Conservation (phyloP, 2,113 vertebrate species). For the Nematolebias whitei region DNA sequence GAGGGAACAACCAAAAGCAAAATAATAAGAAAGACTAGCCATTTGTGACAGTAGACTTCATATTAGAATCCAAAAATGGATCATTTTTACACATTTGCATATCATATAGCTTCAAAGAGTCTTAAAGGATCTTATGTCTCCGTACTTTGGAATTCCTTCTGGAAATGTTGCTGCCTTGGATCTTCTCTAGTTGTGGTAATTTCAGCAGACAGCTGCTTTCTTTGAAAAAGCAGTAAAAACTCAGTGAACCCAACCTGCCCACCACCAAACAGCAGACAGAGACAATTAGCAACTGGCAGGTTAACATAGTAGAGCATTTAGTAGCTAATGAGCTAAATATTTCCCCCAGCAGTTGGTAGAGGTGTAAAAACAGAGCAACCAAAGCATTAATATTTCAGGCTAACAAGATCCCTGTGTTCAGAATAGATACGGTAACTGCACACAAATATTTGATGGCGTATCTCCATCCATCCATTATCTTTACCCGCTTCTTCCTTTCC, state of each 20-base stretch:
- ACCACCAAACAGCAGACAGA: slow-evolving; percentile 9
- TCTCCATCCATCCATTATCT: too few relatives aligned
- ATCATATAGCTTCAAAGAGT: background rate
- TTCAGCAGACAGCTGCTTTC: background rate
- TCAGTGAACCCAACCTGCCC: background rate
- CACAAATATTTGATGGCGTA: background rate
- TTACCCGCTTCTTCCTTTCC: too few relatives aligned
- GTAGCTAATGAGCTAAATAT: slow-evolving; percentile 11
- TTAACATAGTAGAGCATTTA: slow-evolving; percentile 8
- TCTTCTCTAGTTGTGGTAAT: background rate
- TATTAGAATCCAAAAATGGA: background rate
- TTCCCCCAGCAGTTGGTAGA: slow-evolving; percentile 5
- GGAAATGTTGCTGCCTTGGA: background rate
- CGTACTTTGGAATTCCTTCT: background rate
- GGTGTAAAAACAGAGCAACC: slow-evolving; percentile 5
- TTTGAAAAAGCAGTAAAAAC: slow-evolving; percentile 1
- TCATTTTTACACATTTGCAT: background rate
- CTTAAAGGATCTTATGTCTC: background rate
- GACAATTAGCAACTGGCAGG: background rate
- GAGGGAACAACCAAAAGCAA: too few relatives aligned
- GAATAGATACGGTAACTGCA: background rate
- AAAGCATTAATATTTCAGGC: slow-evolving; percentile 13
- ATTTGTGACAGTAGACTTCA: background rate
- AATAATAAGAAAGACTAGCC: too few relatives aligned
- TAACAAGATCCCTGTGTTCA: slow-evolving; percentile 1